Percentiles rank a stretch among this genome's conserved stretches.
Conservation (phyloP, 1,140 invertebrate species). For the Holotrichia oblita region DNA sequence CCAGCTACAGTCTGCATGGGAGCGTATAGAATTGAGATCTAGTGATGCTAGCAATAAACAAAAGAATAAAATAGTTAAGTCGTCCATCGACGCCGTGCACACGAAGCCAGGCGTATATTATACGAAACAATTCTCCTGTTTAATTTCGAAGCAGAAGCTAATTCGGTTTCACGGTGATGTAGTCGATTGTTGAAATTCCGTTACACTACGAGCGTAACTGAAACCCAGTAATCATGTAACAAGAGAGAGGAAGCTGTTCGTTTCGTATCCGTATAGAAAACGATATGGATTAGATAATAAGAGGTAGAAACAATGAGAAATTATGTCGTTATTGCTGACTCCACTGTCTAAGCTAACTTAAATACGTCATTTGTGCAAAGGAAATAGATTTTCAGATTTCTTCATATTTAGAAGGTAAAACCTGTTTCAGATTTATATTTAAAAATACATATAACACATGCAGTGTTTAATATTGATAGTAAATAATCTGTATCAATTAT, state of each 20-base stretch:
- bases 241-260: slow-evolving; percentile 8
- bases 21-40: neutral
- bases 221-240: neutral
- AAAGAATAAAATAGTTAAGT: slow-evolving; percentile 15
- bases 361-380: no score
- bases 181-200: slow-evolving; percentile 22
- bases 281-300: neutral
- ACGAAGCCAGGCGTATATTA: neutral
- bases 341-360: no score
- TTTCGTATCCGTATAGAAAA: neutral
- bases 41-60: slow-evolving; percentile 8
- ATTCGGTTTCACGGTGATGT: slow-evolving; percentile 20
- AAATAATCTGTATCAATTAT: no score
- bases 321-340: neutral
- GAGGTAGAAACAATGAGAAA: neutral
- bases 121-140: slow-evolving; percentile 26
- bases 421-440: no score
- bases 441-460: no score
- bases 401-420: no score
- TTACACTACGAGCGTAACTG: slow-evolving; percentile 12
- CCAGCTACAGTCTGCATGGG: neutral
- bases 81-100: neutral
- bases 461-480: no score
- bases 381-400: no score
- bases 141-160: slow-evolving; percentile 27